phyloP scores from a whole-genome alignment of 64 coral and sea anemone genomes.

The Montipora cactus region DNA sequence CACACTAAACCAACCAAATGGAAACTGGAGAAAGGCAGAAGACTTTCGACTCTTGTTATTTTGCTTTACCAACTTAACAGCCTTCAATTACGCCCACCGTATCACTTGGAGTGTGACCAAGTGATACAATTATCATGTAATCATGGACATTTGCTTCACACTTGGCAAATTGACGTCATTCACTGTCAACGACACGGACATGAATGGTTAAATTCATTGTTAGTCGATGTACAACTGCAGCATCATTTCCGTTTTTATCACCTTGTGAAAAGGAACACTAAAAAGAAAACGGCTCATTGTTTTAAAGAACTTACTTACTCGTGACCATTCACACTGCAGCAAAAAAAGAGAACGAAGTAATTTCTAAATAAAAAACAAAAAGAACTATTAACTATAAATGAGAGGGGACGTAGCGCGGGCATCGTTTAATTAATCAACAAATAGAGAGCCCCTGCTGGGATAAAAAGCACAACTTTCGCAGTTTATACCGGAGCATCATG shows the following conservation, averaged over 20 bases:
- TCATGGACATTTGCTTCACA: background rate
- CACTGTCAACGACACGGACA: background rate
- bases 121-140: background rate
- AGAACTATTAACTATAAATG: too few relatives aligned
- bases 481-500: too few relatives aligned
- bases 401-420: too few relatives aligned
- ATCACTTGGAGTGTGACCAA: background rate
- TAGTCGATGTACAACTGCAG: background rate
- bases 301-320: too few relatives aligned
- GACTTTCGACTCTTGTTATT: background rate
- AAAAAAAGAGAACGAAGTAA: too few relatives aligned
- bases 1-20: background rate
- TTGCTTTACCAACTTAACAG: background rate
- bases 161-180: background rate
- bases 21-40: background rate
- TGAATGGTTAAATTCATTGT: background rate
- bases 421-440: too few relatives aligned
- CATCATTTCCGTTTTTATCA: background rate
- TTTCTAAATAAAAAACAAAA: too few relatives aligned
- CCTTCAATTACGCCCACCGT: background rate
- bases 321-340: too few relatives aligned
- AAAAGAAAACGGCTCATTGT: too few relatives aligned
- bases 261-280: background rate
- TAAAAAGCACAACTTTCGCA: too few relatives aligned
- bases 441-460: too few relatives aligned